Evolutionary conservation across 2,797 vertebrate species (phyloP).

Genomic region (Squalus acanthias): DNA sequence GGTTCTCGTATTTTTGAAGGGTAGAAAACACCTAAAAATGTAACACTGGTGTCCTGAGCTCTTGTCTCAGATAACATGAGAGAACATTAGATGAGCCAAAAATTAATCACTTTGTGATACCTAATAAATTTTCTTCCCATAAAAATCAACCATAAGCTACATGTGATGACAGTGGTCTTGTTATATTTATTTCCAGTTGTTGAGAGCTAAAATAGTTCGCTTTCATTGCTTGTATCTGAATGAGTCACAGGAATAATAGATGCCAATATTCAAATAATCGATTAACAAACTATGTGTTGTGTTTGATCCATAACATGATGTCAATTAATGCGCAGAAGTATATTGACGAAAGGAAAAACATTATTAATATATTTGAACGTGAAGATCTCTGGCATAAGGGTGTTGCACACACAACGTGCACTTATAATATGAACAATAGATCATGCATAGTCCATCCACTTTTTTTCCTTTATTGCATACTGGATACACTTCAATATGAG

Average conservation of each 20-base stretch:
- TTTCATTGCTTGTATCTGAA: not conserved
- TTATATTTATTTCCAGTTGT: not conserved
- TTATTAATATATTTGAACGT: too few relatives aligned
- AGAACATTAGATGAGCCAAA: too few relatives aligned
- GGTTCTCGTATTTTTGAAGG: too few relatives aligned
- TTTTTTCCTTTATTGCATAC: not conserved
- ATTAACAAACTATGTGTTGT: not conserved
- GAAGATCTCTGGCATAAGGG: too few relatives aligned
- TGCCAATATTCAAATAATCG: not conserved
- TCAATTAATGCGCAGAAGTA: not conserved
- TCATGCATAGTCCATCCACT: not conserved
- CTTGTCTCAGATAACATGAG: too few relatives aligned
- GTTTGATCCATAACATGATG: not conserved
- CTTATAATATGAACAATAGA: not conserved
- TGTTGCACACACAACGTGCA: not conserved
- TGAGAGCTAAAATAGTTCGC: not conserved
- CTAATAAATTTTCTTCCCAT: not conserved
- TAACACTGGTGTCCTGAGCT: too few relatives aligned
- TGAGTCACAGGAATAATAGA: not conserved
- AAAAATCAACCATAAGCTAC: not conserved
- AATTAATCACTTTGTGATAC: too few relatives aligned
- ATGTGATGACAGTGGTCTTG: not conserved
- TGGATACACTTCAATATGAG: not conserved
- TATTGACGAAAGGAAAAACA: too few relatives aligned
- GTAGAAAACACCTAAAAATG: too few relatives aligned